Base-by-base conservation (phyloP, 2,797 vertebrate species). In the Linurgus olivaceus region DNA sequence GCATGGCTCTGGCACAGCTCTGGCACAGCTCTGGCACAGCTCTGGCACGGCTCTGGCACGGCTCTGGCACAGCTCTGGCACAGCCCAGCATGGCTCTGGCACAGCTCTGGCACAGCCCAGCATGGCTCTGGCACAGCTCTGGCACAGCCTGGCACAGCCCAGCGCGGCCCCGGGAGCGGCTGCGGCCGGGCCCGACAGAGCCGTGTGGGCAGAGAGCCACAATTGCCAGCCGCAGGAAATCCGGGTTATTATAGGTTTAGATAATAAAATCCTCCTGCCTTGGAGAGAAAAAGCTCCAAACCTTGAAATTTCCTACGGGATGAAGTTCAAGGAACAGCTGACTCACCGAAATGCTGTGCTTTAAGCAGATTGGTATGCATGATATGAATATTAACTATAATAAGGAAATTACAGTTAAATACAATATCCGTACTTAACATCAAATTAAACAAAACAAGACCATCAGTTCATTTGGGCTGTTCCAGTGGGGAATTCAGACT, bases 401-500 rank as follows among this genome's bases (percentile, higher is more conserved):
- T 76, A 92, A 78, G 40, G 77, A 82, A 93, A 90, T 94, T 94
- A 93, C 35, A 81, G 66, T 76, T 90, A 92, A 93, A 88, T 92
- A 48, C 82, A 88, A 81, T 93, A 84, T 59, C 82, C 28, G 33
- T 83, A 88, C 83, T 94, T 95, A 95, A 95, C 66, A 50, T n/a
- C 65, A 89, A 95, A 90, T 90, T 73, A 88, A 96, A 85, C 76
- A 92, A 90, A 92, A 90, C 86, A 96, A 94, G 82, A 95, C 58
- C 65, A 77, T 88, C 50, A 11, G 47, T 88, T 88, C 94, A 76
- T 84, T 76, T 76, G 71, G 86, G 83, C 61, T 92, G 42, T 92
- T 91, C 79, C 83, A 81, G 38, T 35, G 55, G 92, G 88, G 62
- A 95, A 95, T 86, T 87, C 89, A 94, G 74, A 67, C 63, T 94